A percentile compares a stretch with the other conserved stretches of the same genome.
phyloP scores from a whole-genome alignment of 2,797 vertebrate species.

The Brachymystax lenok region DNA sequence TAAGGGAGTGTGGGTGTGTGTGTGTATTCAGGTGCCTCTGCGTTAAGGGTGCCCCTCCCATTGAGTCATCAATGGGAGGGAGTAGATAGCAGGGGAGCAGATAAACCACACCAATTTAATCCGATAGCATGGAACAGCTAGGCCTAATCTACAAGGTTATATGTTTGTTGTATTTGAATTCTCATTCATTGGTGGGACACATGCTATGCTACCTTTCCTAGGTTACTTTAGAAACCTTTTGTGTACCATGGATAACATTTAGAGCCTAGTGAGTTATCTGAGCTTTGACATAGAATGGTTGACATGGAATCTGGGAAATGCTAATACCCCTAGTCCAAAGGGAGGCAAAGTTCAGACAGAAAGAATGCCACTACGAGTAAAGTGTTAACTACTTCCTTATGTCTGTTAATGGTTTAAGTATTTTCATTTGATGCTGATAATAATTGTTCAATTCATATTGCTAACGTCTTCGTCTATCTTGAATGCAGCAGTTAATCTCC shows the following conservation, averaged over 20 bases:
- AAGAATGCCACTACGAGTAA: too few species aligned
- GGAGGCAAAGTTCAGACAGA: too few species aligned
- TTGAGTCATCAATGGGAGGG: slow-evolving; percentile 6
- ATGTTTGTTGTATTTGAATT: background rate
- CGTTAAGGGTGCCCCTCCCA: background rate
- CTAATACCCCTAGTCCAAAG: background rate
- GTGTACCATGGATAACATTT: background rate
- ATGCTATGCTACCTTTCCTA: background rate
- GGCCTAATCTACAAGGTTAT: background rate
- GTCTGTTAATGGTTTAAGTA: background rate
- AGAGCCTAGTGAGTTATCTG: background rate
- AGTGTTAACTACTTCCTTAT: background rate
- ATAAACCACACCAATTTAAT: background rate
- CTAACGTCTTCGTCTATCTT: background rate
- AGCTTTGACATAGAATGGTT: background rate
- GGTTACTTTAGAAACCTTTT: background rate
- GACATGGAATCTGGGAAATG: background rate
- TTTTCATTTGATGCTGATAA: background rate
- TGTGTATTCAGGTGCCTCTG: background rate
- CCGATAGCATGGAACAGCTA: background rate
- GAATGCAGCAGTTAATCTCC: background rate
- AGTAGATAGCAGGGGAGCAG: background rate
- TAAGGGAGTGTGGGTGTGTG: background rate
- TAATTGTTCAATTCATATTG: background rate
- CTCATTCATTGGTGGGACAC: background rate